Evolutionary conservation across 2,888 invertebrate genomes (phyloP).

Genomic region (Limenitis camilla): DNA sequence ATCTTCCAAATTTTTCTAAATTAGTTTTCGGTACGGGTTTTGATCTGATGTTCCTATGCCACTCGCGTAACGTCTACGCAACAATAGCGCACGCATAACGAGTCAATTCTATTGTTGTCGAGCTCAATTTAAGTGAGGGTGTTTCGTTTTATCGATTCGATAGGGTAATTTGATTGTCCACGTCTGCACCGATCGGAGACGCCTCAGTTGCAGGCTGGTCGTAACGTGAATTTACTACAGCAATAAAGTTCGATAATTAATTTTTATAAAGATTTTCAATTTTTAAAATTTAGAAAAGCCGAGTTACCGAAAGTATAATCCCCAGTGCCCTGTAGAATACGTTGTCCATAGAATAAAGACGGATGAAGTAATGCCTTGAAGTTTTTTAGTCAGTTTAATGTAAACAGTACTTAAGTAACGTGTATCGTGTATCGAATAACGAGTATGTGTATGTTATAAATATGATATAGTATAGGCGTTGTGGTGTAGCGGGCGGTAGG

Average conservation of each 20-base stretch:
- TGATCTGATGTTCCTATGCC: constrained; percentile 73
- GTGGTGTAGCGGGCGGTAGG: constrained; percentile 38
- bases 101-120: constrained; percentile 70
- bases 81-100: constrained; percentile 46
- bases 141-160: constrained; percentile 59
- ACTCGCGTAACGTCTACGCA: constrained; percentile 53
- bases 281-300: constrained; percentile 53
- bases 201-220: constrained; percentile 60
- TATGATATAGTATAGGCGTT: constrained; percentile 52
- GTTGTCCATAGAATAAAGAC: constrained; percentile 70
- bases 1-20: constrained; percentile 66
- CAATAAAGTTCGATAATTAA: constrained; percentile 57
- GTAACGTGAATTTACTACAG: constrained; percentile 64
- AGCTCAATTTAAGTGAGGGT: constrained; percentile 69
- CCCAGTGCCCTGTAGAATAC: constrained; percentile 72
- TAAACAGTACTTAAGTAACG: constrained; percentile 70
- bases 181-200: constrained; percentile 41
- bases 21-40: constrained; percentile 68
- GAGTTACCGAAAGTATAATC: constrained; percentile 65
- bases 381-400: constrained; percentile 67
- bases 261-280: constrained; percentile 64
- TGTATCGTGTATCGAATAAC: constrained; percentile 36
- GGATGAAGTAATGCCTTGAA: constrained; percentile 71
- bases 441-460: constrained; percentile 6
- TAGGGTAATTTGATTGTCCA: constrained; percentile 46